Conservation (phyloP, 2,113 vertebrate species). For the Holacanthus passer region DNA sequence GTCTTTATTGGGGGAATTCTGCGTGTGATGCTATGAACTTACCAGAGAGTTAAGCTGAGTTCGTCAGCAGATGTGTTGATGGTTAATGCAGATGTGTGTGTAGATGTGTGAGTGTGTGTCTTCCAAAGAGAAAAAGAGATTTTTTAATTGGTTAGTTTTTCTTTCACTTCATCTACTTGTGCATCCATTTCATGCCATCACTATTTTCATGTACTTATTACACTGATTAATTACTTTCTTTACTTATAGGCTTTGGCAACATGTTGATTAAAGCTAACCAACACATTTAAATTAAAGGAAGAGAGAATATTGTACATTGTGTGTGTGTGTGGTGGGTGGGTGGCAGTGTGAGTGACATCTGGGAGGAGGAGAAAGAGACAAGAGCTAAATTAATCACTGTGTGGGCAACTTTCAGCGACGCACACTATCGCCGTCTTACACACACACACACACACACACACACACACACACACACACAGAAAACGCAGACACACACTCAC, state of each 20-base stretch:
- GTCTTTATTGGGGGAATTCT: not conserved
- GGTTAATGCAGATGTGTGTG: not conserved
- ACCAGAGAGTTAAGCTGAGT: not conserved
- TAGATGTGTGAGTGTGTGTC: not conserved
- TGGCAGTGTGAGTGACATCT: constrained; percentile 26
- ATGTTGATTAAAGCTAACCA: not conserved
- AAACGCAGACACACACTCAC: not conserved
- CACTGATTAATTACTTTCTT: not conserved
- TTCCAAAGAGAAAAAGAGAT: not conserved
- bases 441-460: not conserved
- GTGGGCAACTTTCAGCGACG: constrained; percentile 21
- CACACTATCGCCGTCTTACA: not conserved
- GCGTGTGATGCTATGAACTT: not conserved
- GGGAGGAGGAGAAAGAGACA: constrained; percentile 6
- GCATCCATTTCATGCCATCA: not conserved
- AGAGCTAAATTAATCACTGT: constrained; percentile 47
- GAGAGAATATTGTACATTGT: not conserved
- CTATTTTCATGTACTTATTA: not conserved
- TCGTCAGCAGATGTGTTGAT: not conserved
- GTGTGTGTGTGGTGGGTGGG: constrained; percentile 4
- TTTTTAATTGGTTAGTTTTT: not conserved
- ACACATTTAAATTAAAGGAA: not conserved
- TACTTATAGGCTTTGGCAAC: no score
- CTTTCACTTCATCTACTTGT: not conserved
- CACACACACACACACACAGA: not conserved